Base-by-base conservation (phyloP, 2,888 invertebrate genomes). In the Drosophila trichaetosa region DNA sequence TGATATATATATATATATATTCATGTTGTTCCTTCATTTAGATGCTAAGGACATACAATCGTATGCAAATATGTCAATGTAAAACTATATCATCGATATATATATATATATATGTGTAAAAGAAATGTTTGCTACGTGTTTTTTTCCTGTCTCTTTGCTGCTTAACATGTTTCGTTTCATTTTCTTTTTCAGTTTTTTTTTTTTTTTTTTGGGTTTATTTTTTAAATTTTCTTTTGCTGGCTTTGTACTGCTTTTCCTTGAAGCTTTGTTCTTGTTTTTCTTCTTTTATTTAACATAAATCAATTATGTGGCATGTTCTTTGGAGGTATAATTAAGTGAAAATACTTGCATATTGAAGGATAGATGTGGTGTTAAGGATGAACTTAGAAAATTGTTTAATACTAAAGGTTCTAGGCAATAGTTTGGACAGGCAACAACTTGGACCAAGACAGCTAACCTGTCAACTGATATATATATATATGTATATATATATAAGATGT, bases 201-300 rank as follows among this genome's bases (percentile, higher is more conserved):
- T 7, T 31, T 36, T 36, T 16, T 36, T 42, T 42, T 42, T 42
- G 21, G 40, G 5, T 46, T 16, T 13, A 24, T 24, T 38, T 29
- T 24, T 27, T 21, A 10, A 46, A 24, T 46, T 36, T 59, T 54
- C 46, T 24, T 24, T 46, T 51, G 58, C 59, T 73, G 52, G 52
- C 53, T 79, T 76, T 80, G 76, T 76, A 76, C 76, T 76, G 69
- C 48, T 60, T 76, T 79, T 52, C 34, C 60, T 51, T 57, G 18
- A 53, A 53, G 53, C 21, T 51, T 51, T 27, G 51, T 51, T 51
- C 24, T 34, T 53, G 0, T 29, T 18, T 6, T 29, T 29, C 29
- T 18, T 18, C 29, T 11, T 18, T 6, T 29, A 6, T 3, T 49
- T n/a, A 51, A n/a, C 6, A 51, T 46, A 46, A 46, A 46, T 46